A percentile compares a stretch with the other conserved stretches of the same genome.
These are phyloP conservation scores for Albula glossodonta DNA, from an alignment of 2,113 vertebrate species.

Conservation along the genomic window DNA sequence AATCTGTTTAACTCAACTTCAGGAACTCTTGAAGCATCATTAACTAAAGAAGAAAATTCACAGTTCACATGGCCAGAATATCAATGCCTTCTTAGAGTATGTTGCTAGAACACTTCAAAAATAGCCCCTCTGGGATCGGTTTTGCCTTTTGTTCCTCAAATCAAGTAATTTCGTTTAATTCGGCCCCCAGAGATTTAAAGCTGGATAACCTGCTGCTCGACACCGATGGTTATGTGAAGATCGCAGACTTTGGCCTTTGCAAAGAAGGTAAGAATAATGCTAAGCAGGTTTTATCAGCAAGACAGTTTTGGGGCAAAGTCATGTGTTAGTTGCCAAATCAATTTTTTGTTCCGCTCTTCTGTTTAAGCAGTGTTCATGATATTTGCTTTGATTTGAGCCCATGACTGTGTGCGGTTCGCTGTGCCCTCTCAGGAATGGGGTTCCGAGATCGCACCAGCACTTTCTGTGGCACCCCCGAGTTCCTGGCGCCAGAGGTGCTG, in stretches of 20 bases:
- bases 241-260: slow-evolving; percentile 97
- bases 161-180: slow-evolving; percentile 30
- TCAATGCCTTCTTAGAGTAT: neutral
- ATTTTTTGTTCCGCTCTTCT: too few species aligned
- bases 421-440: slow-evolving; percentile 84
- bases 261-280: slow-evolving; percentile 85
- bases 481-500: slow-evolving; percentile 95
- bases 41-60: neutral
- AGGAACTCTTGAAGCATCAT: neutral
- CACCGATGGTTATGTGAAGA: slow-evolving; percentile 98
- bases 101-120: neutral
- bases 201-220: slow-evolving; percentile 96
- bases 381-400: neutral
- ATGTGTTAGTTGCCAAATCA: neutral
- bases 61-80: neutral
- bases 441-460: slow-evolving; percentile 97
- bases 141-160: slow-evolving; percentile 6
- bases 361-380: too few species aligned
- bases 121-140: neutral
- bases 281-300: neutral
- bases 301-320: neutral
- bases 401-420: neutral
- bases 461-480: slow-evolving; percentile 97
- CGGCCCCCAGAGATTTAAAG: slow-evolving; percentile 87
- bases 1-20: neutral